Evolutionary conservation across 2,888 invertebrate species (phyloP).

Genomic region (Pammene fasciana): DNA sequence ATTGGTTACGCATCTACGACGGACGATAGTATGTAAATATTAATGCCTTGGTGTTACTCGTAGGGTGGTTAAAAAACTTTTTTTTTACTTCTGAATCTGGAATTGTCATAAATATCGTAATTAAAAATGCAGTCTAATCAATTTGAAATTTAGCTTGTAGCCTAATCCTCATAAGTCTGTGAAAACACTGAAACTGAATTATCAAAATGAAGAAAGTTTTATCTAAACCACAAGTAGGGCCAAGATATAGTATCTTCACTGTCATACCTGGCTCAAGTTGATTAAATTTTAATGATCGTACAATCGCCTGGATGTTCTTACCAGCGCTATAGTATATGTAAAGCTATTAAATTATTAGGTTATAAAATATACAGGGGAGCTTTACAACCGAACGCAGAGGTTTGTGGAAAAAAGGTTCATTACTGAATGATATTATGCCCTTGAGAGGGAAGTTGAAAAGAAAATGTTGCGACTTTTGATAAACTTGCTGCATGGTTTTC

Average conservation of each 20-base stretch:
- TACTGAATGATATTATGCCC: conserved; percentile 29
- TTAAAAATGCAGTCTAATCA: background rate
- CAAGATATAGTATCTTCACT: background rate
- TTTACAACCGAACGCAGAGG: conserved; percentile 24
- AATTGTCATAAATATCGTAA: too few relatives aligned
- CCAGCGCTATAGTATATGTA: background rate
- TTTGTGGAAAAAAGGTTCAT: conserved; percentile 27
- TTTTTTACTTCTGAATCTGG: too few relatives aligned
- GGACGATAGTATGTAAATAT: too few relatives aligned
- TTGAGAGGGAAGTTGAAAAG: conserved; percentile 25
- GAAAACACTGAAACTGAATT: background rate
- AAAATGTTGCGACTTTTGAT: conserved; percentile 30
- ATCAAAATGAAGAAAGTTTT: background rate
- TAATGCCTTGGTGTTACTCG: too few relatives aligned
- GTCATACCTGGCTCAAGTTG: conserved; percentile 1
- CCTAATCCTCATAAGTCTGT: background rate
- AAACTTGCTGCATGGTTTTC: conserved; percentile 19
- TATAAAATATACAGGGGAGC: conserved; percentile 20
- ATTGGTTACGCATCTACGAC: too few relatives aligned
- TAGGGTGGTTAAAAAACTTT: too few relatives aligned
- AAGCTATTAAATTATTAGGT: conserved; percentile 22
- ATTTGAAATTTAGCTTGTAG: conserved; percentile 4
- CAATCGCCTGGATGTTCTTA: conserved; percentile 5
- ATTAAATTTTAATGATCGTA: conserved; percentile 25
- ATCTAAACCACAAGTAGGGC: conserved; percentile 5